Evolutionary conservation across 2,888 invertebrate species (phyloP).

Genomic region (Caenorhabditis plicata): DNA sequence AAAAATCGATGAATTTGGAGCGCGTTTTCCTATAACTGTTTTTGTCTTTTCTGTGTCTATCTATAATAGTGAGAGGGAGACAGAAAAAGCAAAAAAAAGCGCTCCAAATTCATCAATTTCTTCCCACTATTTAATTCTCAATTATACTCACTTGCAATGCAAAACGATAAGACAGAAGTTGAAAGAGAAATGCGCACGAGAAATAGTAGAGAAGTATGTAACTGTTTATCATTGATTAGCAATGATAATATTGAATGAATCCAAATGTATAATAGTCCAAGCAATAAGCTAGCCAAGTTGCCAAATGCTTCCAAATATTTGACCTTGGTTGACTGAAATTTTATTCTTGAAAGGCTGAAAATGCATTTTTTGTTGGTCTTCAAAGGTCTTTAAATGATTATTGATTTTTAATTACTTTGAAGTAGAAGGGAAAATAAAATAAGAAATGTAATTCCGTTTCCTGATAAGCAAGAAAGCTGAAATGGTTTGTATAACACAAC

Average conservation of each 20-base stretch:
- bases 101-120: no score
- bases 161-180: slow-evolving; percentile 14
- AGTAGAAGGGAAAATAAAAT: no score
- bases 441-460: no score
- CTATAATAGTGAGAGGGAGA: no score
- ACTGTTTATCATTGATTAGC: slow-evolving; percentile 12
- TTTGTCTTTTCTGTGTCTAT: no score
- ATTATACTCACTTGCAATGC: slow-evolving; percentile 16
- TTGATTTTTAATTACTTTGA: no score
- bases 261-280: slow-evolving; percentile 23
- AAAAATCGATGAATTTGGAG: no score
- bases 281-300: slow-evolving; percentile 11
- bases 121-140: no score
- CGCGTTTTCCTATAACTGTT: no score
- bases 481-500: no score
- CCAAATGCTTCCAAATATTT: slow-evolving; percentile 13
- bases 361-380: not conserved
- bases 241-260: slow-evolving; percentile 14
- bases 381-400: not conserved
- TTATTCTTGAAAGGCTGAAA: not conserved
- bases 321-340: slow-evolving; percentile 20
- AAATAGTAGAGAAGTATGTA: slow-evolving; percentile 13
- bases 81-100: no score
- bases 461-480: no score
- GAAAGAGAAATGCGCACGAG: slow-evolving; percentile 11